phyloP scores from a whole-genome alignment of 2,113 vertebrate genomes.

The Panthera tigris region DNA sequence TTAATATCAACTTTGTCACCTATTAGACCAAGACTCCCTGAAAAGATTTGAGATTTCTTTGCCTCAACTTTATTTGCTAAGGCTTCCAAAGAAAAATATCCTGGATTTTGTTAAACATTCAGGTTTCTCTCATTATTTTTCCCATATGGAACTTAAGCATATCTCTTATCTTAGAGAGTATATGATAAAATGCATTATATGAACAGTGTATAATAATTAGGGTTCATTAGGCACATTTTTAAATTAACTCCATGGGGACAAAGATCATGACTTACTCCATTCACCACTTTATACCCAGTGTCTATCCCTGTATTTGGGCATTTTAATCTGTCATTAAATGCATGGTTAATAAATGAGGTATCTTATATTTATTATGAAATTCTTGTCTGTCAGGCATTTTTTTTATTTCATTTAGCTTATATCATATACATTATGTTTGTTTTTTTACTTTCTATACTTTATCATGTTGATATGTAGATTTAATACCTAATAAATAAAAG shows the following conservation, averaged over 20 bases:
- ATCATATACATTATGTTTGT: not conserved
- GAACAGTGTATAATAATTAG: not conserved
- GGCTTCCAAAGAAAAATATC: not conserved
- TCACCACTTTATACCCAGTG: not conserved
- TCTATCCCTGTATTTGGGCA: not conserved
- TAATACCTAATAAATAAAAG: not conserved
- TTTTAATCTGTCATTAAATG: not conserved
- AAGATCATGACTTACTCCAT: not conserved
- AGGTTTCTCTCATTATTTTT: not conserved
- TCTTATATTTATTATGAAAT: not conserved
- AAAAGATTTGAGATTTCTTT: not conserved
- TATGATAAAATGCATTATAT: not conserved
- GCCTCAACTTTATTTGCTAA: not conserved
- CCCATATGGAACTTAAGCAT: not conserved
- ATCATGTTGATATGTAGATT: not conserved
- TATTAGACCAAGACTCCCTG: not conserved
- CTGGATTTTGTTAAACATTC: not conserved
- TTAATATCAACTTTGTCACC: not conserved
- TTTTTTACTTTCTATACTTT: not conserved
- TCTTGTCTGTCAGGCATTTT: not conserved
- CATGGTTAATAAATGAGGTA: not conserved
- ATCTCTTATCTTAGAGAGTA: not conserved
- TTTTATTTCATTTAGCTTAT: not conserved
- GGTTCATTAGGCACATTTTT: not conserved
- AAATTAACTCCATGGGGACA: not conserved